Base-by-base conservation (phyloP, 2,113 vertebrate genomes). In the Uria lomvia region DNA sequence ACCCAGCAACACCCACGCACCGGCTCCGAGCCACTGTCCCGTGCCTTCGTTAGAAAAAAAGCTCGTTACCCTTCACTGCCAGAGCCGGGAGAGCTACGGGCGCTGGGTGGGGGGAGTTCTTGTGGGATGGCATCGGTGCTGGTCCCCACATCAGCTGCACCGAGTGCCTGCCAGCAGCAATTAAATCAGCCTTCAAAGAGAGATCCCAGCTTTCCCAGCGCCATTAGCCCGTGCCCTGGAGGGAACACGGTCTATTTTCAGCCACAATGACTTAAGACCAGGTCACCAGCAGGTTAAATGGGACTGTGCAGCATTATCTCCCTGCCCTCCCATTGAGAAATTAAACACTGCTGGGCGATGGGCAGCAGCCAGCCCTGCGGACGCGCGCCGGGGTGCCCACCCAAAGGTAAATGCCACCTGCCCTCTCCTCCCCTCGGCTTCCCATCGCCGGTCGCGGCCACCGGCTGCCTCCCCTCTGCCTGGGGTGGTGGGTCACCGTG, bases 221-320 rank as follows among this genome's bases (percentile, higher is more conserved):
- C 95, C 94, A 95, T 95, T 92, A 96, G 95, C 94, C 15, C 12
- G 1, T 96, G 97, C 96, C 97, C 96, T 60, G 95, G 87, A 96
- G 97, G 95, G 88, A 97, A 95, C 85, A 67, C 11, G 3, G 63
- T 83, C 94, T 97, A 96, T 97, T 97, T 97, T 96, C 96, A 97
- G 96, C 96, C 96, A 90, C 89, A 91, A 75, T 94, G 97, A 97
- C 96, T 97, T 96, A 50, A 95, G 97, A 91, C 94, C 96, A 97
- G 97, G 96, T 97, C 97, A 97, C 30, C 75, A 94, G 92, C 92
- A 95, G 97, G 97, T 97, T 96, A 97, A 96, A 97, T 92, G 93
- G 91, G 95, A 96, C 94, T 15, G 59, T 52, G 88, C 88, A 83
- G 91, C 84, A 95, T 90, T 78, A 96, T 90, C 93, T 90, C 66